Percentiles rank a stretch among this genome's conserved stretches.
These are phyloP conservation scores for Motacilla alba DNA, from an alignment of 2,113 vertebrate species.

Conservation along the genomic window DNA sequence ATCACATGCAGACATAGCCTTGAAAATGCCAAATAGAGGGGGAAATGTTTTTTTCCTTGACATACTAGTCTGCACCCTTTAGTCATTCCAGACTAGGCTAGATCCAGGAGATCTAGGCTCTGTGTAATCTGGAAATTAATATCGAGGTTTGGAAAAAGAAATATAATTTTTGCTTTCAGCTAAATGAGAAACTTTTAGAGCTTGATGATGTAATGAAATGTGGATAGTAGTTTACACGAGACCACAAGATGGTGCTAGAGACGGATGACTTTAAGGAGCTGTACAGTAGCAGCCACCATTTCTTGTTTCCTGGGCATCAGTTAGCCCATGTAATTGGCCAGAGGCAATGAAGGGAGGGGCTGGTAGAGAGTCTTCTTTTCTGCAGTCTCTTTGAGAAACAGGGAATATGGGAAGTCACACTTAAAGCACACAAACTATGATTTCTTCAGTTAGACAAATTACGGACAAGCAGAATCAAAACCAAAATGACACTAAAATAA, in stretches of 20 bases:
- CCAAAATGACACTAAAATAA: background rate
- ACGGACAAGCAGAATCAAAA: background rate
- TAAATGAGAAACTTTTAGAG: background rate
- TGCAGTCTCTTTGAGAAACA: background rate
- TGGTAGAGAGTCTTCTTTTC: background rate
- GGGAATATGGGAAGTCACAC: accelerated
- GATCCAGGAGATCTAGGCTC: background rate
- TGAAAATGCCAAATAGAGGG: background rate
- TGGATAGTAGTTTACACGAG: accelerated
- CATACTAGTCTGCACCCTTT: background rate
- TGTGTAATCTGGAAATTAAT: background rate
- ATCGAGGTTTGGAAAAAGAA: background rate
- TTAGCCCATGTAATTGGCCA: background rate
- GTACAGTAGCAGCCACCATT: accelerated
- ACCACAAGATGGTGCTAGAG: background rate
- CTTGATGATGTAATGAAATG: background rate
- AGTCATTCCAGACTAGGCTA: background rate
- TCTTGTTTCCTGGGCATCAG: accelerated
- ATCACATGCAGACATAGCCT: background rate
- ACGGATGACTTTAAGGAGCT: background rate
- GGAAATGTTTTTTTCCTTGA: background rate
- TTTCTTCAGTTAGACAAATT: background rate
- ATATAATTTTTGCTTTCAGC: background rate
- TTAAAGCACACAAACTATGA: background rate
- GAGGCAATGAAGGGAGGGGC: background rate